Conservation (phyloP, 2,797 vertebrate genomes). For the Telmatherina bonti region DNA sequence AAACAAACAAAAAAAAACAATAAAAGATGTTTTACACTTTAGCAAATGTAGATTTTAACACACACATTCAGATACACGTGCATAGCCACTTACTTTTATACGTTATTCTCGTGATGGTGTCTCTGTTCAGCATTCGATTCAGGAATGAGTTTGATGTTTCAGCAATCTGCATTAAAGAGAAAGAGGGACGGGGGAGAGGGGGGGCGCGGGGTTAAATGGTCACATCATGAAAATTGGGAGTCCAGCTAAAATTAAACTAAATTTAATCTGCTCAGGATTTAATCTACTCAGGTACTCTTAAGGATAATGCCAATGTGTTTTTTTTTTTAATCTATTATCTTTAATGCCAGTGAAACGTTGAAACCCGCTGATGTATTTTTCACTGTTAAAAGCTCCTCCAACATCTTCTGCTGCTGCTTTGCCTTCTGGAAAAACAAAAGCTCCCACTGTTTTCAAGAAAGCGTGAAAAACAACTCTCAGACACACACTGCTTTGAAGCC, state of each 20-base stretch:
- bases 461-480: conserved; percentile 35
- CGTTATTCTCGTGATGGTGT: conserved; percentile 99
- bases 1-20: no score
- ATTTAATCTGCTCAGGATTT: conserved; percentile 10
- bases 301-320: conserved; percentile 17
- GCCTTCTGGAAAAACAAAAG: conserved; percentile 56
- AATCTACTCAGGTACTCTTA: conserved; percentile 17
- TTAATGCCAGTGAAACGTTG: conserved; percentile 30
- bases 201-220: conserved; percentile 6
- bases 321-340: conserved; percentile 46
- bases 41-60: neutral
- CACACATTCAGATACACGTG: no score
- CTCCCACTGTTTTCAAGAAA: conserved; percentile 40
- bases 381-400: conserved; percentile 31
- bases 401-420: conserved; percentile 33
- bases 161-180: conserved; percentile 87
- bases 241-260: conserved; percentile 27
- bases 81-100: conserved; percentile 94
- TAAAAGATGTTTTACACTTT: no score
- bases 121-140: conserved; percentile 99
- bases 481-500: conserved; percentile 25
- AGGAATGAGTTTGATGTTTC: conserved; percentile 97
- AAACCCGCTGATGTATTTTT: conserved; percentile 44
- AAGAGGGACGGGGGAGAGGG: conserved; percentile 2
- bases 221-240: conserved; percentile 11